phyloP scores from a whole-genome alignment of 1,140 invertebrate genomes.

The Anthonomus grandis region DNA sequence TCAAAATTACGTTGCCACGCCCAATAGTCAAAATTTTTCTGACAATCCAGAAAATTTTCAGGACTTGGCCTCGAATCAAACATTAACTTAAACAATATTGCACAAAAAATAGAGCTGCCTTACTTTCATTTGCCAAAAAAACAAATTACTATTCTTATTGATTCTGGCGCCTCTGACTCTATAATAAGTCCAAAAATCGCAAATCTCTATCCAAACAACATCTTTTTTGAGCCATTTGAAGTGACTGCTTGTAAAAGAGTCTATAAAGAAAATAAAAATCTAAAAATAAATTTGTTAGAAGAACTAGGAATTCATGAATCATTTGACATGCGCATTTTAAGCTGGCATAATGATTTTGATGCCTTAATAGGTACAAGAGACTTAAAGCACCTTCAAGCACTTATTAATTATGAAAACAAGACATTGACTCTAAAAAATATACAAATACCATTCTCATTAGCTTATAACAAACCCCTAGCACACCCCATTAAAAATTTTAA shows the following conservation, averaged over 20 bases:
- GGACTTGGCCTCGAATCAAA: too few species aligned
- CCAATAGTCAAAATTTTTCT: too few species aligned
- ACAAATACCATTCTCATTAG: constrained; percentile 15
- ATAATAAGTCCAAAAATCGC: too few species aligned
- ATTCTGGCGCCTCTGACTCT: too few species aligned
- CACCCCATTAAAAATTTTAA: constrained; percentile 5
- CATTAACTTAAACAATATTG: too few species aligned
- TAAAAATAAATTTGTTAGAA: background rate
- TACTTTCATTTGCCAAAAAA: too few species aligned
- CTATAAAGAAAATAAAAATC: constrained; percentile 9
- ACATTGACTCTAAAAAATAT: constrained; percentile 10
- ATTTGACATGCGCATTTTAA: background rate
- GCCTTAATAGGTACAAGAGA: constrained; percentile 15
- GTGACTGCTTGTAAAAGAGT: constrained; percentile 6
- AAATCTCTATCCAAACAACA: constrained; percentile 3
- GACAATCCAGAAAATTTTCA: too few species aligned
- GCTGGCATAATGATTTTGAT: constrained; percentile 18
- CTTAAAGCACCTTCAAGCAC: background rate
- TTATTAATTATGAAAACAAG: constrained; percentile 9
- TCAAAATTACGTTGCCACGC: too few species aligned
- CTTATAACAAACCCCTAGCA: constrained; percentile 15
- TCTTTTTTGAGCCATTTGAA: constrained; percentile 16
- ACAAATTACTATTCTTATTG: too few species aligned
- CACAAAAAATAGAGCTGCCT: too few species aligned
- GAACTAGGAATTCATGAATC: constrained; percentile 9